These are phyloP conservation scores for Muschampia plurimacula DNA, from an alignment of 2,888 invertebrate genomes.

Conservation along the genomic window DNA sequence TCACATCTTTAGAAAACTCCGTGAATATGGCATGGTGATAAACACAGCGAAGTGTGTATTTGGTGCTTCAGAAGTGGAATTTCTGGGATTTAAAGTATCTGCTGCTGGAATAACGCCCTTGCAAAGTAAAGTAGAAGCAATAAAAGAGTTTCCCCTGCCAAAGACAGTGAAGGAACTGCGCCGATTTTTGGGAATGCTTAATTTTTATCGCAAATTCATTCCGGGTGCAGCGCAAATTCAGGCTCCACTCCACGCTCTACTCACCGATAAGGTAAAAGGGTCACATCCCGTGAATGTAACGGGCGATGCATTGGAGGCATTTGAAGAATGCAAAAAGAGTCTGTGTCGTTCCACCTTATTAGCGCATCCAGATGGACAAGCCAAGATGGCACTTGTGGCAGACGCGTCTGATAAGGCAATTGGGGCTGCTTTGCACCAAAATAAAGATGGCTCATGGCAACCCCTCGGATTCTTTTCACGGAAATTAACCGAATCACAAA, in stretches of 20 bases:
- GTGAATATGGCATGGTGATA: not conserved
- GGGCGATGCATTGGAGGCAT: conserved; percentile 43
- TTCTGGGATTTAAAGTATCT: not conserved
- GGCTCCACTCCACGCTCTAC: conserved; percentile 38
- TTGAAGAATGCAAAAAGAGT: conserved; percentile 50
- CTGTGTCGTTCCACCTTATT: conserved; percentile 51
- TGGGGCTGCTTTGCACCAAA: conserved; percentile 60
- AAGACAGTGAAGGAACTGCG: conserved; percentile 35
- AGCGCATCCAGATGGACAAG: conserved; percentile 49
- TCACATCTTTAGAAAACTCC: conserved; percentile 38
- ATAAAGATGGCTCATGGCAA: conserved; percentile 48
- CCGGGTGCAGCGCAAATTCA: conserved; percentile 42
- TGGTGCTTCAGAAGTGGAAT: conserved; percentile 5
- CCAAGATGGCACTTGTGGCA: conserved; percentile 49
- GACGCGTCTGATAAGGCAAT: conserved; percentile 59
- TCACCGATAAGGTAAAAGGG: conserved; percentile 45
- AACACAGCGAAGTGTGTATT: conserved; percentile 9
- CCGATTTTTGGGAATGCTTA: conserved; percentile 41
- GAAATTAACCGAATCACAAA: conserved; percentile 54
- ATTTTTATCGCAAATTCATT: conserved; percentile 43
- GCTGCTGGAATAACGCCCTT: not conserved
- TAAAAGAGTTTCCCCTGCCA: conserved; percentile 5
- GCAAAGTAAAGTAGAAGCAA: not conserved
- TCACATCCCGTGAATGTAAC: conserved; percentile 49
- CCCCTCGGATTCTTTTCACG: conserved; percentile 62